Evolutionary conservation across 2,113 vertebrate genomes (phyloP).

Genomic region (Aegotheles bennettii): DNA sequence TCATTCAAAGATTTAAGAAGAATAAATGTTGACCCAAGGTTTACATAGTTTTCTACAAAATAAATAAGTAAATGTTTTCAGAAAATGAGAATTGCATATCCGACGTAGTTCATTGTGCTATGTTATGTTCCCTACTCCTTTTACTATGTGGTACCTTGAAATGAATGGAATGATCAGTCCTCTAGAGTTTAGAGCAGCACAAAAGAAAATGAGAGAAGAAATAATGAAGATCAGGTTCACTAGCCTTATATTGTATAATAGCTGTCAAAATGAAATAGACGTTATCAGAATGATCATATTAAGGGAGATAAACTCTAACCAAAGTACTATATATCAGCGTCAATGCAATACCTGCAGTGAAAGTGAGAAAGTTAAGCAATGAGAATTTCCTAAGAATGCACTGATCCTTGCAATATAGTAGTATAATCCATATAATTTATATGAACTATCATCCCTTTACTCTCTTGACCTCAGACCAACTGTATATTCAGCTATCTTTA

Average conservation of each 20-base stretch:
- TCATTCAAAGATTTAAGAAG: background rate
- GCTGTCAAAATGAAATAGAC: conserved; percentile 55
- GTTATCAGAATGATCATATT: conserved; percentile 45
- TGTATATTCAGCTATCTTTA: conserved; percentile 23
- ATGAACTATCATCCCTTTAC: conserved; percentile 26
- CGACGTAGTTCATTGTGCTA: background rate
- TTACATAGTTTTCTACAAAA: background rate
- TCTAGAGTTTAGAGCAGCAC: background rate
- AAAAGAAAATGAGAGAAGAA: conserved; percentile 41
- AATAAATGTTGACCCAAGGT: background rate
- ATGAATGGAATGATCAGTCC: background rate
- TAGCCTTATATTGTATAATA: conserved; percentile 33
- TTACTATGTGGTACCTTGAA: background rate
- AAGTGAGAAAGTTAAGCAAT: conserved; percentile 35
- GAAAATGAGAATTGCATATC: background rate
- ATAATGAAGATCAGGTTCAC: conserved; percentile 50
- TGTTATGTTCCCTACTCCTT: background rate
- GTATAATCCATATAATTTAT: conserved; percentile 40
- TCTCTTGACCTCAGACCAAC: conserved; percentile 30
- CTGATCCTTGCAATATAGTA: conserved; percentile 34
- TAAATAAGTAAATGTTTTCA: background rate
- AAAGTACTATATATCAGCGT: background rate
- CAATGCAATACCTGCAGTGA: conserved; percentile 6
- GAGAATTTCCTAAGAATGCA: conserved; percentile 36
- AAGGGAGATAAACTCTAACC: conserved; percentile 31